Conservation (phyloP, 2,797 vertebrate species). For the Tragelaphus eurycerus region DNA sequence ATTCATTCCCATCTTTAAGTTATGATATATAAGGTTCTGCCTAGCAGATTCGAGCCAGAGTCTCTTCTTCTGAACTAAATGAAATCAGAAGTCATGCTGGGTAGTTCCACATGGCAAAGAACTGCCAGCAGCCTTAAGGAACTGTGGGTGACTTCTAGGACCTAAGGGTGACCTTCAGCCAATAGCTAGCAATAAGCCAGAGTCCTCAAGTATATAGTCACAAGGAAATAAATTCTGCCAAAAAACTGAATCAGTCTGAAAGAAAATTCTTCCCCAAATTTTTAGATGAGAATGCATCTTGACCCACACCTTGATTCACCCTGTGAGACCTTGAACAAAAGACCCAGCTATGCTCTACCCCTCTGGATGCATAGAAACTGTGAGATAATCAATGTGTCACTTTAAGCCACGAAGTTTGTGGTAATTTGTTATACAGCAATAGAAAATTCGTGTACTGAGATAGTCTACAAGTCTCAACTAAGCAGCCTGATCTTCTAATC, state of each 20-base stretch:
- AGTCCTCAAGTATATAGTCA: neutral
- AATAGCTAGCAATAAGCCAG: slow-evolving; percentile 12
- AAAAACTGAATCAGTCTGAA: neutral
- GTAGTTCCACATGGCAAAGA: neutral
- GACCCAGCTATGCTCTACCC: neutral
- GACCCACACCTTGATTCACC: neutral
- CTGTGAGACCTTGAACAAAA: neutral
- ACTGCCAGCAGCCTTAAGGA: neutral
- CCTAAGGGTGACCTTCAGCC: neutral
- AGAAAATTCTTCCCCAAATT: slow-evolving; percentile 1
- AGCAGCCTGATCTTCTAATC: neutral
- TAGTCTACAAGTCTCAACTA: neutral
- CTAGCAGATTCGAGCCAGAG: neutral
- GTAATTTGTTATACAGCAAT: slow-evolving; percentile 9
- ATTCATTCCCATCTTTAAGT: neutral
- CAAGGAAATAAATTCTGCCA: neutral
- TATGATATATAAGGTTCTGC: neutral
- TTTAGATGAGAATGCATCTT: neutral
- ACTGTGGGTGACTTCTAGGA: neutral
- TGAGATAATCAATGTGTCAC: neutral
- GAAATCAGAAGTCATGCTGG: slow-evolving; percentile 4
- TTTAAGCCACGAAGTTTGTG: slow-evolving; percentile 21
- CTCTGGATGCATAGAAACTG: neutral
- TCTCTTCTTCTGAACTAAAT: neutral
- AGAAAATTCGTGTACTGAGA: neutral